A percentile compares a stretch with the other conserved stretches of the same genome.
phyloP scores from a whole-genome alignment of 2,797 vertebrate genomes.

The Sphaeramia orbicularis region DNA sequence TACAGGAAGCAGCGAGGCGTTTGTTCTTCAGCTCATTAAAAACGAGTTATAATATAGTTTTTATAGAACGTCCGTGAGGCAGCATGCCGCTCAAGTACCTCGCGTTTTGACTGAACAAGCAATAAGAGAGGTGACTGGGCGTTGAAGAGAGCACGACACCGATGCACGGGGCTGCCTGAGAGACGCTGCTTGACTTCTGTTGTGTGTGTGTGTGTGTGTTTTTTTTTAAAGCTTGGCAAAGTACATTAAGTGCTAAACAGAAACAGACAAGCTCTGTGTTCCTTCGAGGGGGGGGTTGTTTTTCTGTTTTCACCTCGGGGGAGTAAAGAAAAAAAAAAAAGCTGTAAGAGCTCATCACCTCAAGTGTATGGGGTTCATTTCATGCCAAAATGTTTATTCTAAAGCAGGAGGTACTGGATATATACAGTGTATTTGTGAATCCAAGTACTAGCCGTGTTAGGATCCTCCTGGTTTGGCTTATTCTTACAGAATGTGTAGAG shows the following conservation, averaged over 20 bases:
- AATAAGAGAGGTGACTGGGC: slow-evolving; percentile 18
- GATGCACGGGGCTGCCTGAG: slow-evolving; percentile 41
- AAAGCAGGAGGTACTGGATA: too few relatives aligned
- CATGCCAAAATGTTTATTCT: too few relatives aligned
- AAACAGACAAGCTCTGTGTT: slow-evolving; percentile 31
- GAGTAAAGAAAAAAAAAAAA: slow-evolving; percentile 4
- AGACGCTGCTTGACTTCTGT: slow-evolving; percentile 32
- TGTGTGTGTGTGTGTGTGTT: background rate
- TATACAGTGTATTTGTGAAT: too few relatives aligned
- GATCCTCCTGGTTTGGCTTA: too few relatives aligned
- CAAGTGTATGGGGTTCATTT: too few relatives aligned
- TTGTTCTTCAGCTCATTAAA: slow-evolving; percentile 75
- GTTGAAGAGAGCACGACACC: background rate
- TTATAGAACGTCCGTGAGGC: slow-evolving; percentile 62
- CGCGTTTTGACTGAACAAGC: slow-evolving; percentile 41
- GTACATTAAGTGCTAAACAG: slow-evolving; percentile 55
- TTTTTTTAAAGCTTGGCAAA: slow-evolving; percentile 40
- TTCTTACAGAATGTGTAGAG: too few relatives aligned
- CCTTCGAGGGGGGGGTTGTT: background rate
- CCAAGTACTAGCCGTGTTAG: too few relatives aligned
- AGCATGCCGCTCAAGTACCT: slow-evolving; percentile 71
- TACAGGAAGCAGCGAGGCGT: slow-evolving; percentile 64
- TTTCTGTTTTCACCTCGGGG: slow-evolving; percentile 6
- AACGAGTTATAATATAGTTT: slow-evolving; percentile 61
- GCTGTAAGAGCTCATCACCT: background rate